Evolutionary conservation across 2,797 vertebrate genomes (phyloP).

Genomic region (Manis javanica): DNA sequence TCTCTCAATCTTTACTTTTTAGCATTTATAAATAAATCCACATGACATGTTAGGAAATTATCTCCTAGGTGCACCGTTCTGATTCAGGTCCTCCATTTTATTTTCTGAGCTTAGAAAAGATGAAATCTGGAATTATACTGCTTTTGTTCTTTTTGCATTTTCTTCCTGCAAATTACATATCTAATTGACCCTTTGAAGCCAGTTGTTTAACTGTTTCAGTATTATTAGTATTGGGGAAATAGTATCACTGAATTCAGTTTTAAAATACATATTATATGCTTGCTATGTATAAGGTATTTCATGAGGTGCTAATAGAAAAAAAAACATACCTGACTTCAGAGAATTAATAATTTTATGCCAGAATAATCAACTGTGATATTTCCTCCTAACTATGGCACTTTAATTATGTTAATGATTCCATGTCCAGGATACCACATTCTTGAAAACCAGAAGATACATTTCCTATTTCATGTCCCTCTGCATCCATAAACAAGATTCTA

Average conservation of each 20-base stretch:
- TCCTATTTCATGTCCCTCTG: neutral
- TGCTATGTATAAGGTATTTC: neutral
- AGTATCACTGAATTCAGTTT: neutral
- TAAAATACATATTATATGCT: neutral
- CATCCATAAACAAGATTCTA: neutral
- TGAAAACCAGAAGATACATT: slow-evolving; percentile 30
- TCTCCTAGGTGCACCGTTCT: neutral
- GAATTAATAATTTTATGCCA: neutral
- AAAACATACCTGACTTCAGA: slow-evolving; percentile 33
- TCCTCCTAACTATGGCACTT: neutral
- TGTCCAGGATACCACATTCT: neutral
- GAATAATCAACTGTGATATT: neutral
- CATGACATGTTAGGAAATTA: slow-evolving; percentile 15
- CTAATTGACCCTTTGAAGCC: neutral
- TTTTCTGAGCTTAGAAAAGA: slow-evolving; percentile 25
- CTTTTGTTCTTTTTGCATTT: slow-evolving; percentile 6
- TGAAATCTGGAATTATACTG: neutral
- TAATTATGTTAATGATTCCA: neutral
- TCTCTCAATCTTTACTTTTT: neutral
- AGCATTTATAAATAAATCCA: neutral
- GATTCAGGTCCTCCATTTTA: neutral
- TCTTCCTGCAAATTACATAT: slow-evolving; percentile 19
- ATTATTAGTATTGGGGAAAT: neutral
- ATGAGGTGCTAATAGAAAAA: neutral
- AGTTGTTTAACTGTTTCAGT: neutral